Evolutionary conservation across 2,113 vertebrate species (phyloP).

Genomic region (Crotalus helleri): DNA sequence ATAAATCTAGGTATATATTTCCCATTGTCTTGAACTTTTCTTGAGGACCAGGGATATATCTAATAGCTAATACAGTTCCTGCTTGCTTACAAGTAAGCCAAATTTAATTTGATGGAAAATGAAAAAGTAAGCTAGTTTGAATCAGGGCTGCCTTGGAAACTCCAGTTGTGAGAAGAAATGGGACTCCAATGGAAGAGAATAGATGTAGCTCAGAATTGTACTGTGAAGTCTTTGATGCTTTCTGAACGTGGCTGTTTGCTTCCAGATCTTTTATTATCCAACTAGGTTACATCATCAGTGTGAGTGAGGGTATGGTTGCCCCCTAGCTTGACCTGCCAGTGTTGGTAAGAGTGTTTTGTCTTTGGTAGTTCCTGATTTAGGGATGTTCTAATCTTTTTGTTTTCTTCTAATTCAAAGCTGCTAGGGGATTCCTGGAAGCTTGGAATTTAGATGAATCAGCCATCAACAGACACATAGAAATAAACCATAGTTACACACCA

Average conservation of each 20-base stretch:
- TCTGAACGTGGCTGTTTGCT: neutral
- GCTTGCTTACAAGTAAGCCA: neutral
- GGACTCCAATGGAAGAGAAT: neutral
- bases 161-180: neutral
- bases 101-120: neutral
- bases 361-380: neutral
- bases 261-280: neutral
- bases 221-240: neutral
- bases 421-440: too few relatives aligned
- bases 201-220: neutral
- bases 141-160: neutral
- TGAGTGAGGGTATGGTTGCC: neutral
- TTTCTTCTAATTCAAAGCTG: neutral
- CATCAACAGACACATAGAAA: too few relatives aligned
- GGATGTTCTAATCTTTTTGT: neutral
- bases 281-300: neutral
- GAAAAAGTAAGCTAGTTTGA: neutral
- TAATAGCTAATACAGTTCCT: neutral
- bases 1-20: neutral
- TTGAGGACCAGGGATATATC: neutral
- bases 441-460: too few relatives aligned
- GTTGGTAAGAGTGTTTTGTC: neutral
- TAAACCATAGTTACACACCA: too few relatives aligned
- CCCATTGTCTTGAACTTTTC: neutral
- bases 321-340: neutral